These are phyloP conservation scores for Rhombomys opimus DNA, from an alignment of 2,113 vertebrate species.

Conservation along the genomic window DNA sequence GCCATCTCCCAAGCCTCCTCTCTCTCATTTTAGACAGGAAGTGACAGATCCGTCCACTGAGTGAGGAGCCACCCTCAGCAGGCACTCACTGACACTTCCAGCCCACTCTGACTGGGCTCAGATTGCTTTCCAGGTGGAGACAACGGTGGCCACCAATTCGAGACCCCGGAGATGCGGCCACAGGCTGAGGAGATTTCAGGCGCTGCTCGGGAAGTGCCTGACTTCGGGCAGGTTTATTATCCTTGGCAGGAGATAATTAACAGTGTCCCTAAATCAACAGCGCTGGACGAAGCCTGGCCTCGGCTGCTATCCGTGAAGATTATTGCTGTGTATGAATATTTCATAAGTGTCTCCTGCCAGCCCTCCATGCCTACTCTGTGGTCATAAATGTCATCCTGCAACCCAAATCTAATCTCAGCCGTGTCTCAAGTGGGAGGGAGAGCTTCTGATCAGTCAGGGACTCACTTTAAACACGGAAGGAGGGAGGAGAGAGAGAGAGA, in stretches of 20 bases:
- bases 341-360: conserved; percentile 73
- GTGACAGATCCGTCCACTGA: not conserved
- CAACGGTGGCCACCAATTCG: fast-evolving
- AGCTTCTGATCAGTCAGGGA: conserved; percentile 72
- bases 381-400: conserved; percentile 65
- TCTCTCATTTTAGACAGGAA: not conserved
- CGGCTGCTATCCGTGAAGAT: conserved; percentile 43
- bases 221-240: conserved; percentile 36
- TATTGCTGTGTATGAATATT: conserved; percentile 77
- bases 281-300: conserved; percentile 22
- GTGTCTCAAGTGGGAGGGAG: conserved; percentile 40
- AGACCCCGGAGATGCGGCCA: not conserved
- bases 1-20: not conserved
- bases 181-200: fast-evolving
- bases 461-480: not conserved
- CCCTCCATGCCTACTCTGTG: conserved; percentile 63
- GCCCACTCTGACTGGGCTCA: not conserved
- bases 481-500: too few relatives aligned
- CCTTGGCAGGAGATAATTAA: conserved; percentile 71
- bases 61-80: not conserved
- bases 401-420: conserved; percentile 67
- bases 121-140: not conserved
- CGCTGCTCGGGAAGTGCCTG: not conserved
- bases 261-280: conserved; percentile 70
- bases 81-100: fast-evolving